Percentiles rank a stretch among this genome's conserved stretches.
Conservation (phyloP, 1,140 invertebrate genomes). For the Leptopilina boulardi region DNA sequence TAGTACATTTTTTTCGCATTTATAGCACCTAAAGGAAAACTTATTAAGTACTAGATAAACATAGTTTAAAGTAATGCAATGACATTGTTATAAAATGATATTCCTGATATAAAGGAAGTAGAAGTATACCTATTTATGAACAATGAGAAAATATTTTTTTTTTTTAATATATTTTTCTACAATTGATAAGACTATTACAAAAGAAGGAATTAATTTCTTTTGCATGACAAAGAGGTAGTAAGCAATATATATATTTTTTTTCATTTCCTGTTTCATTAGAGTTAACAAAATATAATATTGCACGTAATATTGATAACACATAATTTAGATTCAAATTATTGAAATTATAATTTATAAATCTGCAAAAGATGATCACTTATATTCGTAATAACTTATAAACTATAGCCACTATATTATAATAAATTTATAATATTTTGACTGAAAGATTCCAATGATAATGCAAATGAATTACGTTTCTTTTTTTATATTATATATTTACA, state of each 20-base stretch:
- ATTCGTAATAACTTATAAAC: background rate
- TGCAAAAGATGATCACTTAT: background rate
- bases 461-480: background rate
- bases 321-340: no score
- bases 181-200: background rate
- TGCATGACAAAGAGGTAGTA: background rate
- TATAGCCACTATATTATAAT: background rate
- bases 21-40: background rate
- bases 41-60: background rate
- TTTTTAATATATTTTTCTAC: background rate
- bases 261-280: no score
- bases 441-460: slow-evolving; percentile 1
- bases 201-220: background rate
- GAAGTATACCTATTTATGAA: background rate
- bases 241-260: background rate
- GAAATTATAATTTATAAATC: background rate
- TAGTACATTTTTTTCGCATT: slow-evolving; percentile 12
- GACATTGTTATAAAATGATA: background rate
- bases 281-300: background rate
- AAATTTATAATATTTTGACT: background rate
- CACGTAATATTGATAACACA: no score
- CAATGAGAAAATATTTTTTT: background rate
- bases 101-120: background rate
- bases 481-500: no score
- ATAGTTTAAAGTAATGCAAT: background rate